These are phyloP conservation scores for Abramis brama DNA, from an alignment of 2,113 vertebrate genomes.

Conservation along the genomic window DNA sequence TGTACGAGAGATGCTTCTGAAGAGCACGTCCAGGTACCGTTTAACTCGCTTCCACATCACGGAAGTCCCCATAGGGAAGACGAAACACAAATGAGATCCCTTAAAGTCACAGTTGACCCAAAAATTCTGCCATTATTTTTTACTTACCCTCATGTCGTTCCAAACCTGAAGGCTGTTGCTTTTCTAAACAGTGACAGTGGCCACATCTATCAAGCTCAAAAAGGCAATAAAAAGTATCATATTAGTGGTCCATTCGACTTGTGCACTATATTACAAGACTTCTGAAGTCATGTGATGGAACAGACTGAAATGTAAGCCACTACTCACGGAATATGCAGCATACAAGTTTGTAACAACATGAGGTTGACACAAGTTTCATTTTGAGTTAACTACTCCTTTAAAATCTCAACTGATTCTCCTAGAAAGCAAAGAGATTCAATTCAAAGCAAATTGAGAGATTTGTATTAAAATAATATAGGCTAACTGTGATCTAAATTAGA, in stretches of 20 bases:
- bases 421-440: neutral
- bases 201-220: neutral
- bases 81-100: constrained; percentile 13
- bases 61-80: neutral
- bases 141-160: neutral
- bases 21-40: constrained; percentile 19
- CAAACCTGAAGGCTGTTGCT: neutral
- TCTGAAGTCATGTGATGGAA: neutral
- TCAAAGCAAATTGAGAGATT: neutral
- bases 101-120: neutral
- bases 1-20: constrained; percentile 18
- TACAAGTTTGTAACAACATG: neutral
- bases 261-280: neutral
- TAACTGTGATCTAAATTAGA: too few species aligned
- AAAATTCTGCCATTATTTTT: neutral
- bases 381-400: neutral
- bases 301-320: neutral
- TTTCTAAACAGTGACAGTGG: neutral
- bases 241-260: neutral
- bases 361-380: neutral
- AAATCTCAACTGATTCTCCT: neutral
- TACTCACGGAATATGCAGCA: neutral
- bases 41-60: constrained; percentile 30
- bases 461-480: too few species aligned
- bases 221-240: neutral